phyloP scores from a whole-genome alignment of 2,888 invertebrate genomes.

The Microctonus aethiopoides region DNA sequence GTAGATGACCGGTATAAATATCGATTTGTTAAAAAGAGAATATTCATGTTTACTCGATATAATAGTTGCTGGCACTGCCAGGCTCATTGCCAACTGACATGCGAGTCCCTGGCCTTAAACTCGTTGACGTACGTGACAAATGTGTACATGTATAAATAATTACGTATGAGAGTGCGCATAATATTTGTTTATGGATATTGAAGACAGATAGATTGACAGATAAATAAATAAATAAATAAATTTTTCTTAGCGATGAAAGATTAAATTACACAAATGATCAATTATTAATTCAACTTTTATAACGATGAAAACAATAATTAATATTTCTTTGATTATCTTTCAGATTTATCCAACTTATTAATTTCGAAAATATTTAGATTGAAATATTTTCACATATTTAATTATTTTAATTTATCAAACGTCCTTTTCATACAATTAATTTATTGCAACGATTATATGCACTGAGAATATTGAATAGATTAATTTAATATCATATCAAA shows the following conservation, averaged over 20 bases:
- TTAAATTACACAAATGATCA: background rate
- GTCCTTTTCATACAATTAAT: too few relatives aligned
- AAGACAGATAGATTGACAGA: too few relatives aligned
- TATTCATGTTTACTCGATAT: slow-evolving; percentile 29
- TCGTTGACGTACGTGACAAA: slow-evolving; percentile 28
- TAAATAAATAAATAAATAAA: background rate
- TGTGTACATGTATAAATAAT: background rate
- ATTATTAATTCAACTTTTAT: background rate
- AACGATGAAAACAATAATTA: background rate
- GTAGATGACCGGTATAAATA: slow-evolving; percentile 7
- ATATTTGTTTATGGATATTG: slow-evolving; percentile 2
- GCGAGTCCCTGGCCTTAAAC: slow-evolving; percentile 42
- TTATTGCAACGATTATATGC: too few relatives aligned
- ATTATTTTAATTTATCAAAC: too few relatives aligned
- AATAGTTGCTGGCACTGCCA: slow-evolving; percentile 14
- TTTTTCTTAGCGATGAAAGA: background rate
- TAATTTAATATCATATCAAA: background rate
- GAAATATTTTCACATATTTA: too few relatives aligned
- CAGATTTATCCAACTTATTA: too few relatives aligned
- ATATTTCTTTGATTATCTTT: background rate
- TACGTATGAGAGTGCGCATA: background rate
- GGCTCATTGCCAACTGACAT: slow-evolving; percentile 37
- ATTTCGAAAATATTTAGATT: too few relatives aligned
- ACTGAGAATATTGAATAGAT: background rate
- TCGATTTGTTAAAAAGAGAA: slow-evolving; percentile 25